Evolutionary conservation across 2,797 vertebrate genomes (phyloP), one percentile per base, ranked within the genome.

Genomic region (Mallotus villosus): DNA sequence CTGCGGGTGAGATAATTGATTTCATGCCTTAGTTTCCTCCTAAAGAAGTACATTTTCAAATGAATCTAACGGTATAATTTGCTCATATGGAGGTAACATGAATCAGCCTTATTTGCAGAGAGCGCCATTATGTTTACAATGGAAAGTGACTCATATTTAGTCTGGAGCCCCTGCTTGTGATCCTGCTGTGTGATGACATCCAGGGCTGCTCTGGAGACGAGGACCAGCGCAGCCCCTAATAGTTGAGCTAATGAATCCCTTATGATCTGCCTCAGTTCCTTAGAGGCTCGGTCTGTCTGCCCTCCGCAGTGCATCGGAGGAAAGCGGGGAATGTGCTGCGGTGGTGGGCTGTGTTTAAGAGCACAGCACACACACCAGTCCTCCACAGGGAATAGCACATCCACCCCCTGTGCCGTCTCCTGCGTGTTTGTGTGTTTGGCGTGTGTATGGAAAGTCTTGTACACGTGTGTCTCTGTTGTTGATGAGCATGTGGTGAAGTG

Each of bases 61-160:
- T 37, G 1, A 25, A 51, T 17, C 12, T 25, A 46, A 29, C 57
- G 67, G 64, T 27, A n/a, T 34, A 53, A 21, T 67, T 66, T n/a
- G 27, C 17, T 55, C 34, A 16, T 11, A 24, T 21, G 21, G 12
- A 58, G 24, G 70, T 61, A 55, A 27, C 34, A 68, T 59, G 70
- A 74, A 73, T 60, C 68, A 68, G 72, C 71, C 60, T 4, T 41
- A 0, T 55, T 74, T 63, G 67, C 2, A 24, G 5, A 59, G 37
- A 71, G 62, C 63, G 62, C 63, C 41, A 37, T 81, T 69, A 76
- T 82, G 78, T 81, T 86, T 79, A 81, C 78, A 71, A 72, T 64
- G 75, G 76, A 83, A 79, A 82, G 67, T 85, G 78, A 82, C 67
- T 83, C 79, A 82, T 76, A 73, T 79, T 80, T 72, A 37, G 80